These are phyloP conservation scores for Drosophila bocqueti DNA, from an alignment of 1,140 invertebrate genomes.

Conservation along the genomic window DNA sequence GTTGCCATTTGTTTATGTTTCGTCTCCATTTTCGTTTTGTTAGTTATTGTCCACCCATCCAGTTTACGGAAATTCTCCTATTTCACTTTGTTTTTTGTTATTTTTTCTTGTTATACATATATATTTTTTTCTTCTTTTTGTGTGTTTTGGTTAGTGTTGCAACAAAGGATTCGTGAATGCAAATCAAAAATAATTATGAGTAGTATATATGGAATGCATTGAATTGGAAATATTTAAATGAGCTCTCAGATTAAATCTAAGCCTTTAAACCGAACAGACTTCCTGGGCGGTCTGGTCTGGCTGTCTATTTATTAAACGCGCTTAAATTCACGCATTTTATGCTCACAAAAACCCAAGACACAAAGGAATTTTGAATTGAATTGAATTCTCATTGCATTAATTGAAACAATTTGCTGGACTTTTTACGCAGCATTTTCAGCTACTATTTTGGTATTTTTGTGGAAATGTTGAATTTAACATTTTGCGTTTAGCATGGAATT, in stretches of 20 bases:
- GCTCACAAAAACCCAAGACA: conserved; percentile 12
- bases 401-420: conserved; percentile 14
- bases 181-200: conserved; percentile 36
- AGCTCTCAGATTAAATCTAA: conserved; percentile 34
- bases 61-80: conserved; percentile 80
- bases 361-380: conserved; percentile 15
- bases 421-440: conserved; percentile 17
- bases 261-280: conserved; percentile 29
- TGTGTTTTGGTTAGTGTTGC: conserved; percentile 6
- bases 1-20: conserved; percentile 55
- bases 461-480: conserved; percentile 20
- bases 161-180: conserved; percentile 15
- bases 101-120: conserved; percentile 1
- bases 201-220: conserved; percentile 10
- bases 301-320: conserved; percentile 9
- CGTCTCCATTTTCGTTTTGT: conserved; percentile 48
- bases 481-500: conserved; percentile 25
- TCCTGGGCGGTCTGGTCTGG: background rate
- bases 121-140: background rate
- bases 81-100: conserved; percentile 60
- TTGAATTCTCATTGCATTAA: conserved; percentile 34
- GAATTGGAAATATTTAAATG: conserved; percentile 48
- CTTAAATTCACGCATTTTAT: conserved; percentile 14
- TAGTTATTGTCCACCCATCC: conserved; percentile 85
- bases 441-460: conserved; percentile 15